Evolutionary conservation across 2,888 invertebrate genomes (phyloP).

Genomic region (Trissonchulus latispiculum): DNA sequence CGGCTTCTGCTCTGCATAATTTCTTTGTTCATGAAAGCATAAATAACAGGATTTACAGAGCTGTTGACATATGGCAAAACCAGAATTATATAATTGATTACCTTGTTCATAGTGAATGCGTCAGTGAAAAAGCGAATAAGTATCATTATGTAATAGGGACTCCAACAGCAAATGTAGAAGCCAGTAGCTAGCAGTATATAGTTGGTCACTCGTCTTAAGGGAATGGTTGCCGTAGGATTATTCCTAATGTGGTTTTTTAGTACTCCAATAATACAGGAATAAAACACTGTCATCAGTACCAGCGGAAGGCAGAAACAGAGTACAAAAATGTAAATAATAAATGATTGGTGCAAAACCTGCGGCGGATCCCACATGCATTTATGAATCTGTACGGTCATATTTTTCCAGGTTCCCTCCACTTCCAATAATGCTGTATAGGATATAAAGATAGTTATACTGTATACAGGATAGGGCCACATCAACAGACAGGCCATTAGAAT

Average conservation of each 20-base stretch:
- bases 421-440: background rate
- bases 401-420: background rate
- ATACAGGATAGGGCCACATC: slow-evolving; percentile 2
- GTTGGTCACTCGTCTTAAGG: background rate
- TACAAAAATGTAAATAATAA: slow-evolving; percentile 3
- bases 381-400: background rate
- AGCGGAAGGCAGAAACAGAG: background rate
- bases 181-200: slow-evolving; percentile 4
- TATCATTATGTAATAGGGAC: background rate
- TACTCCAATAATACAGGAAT: background rate
- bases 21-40: slow-evolving; percentile 7
- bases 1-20: background rate
- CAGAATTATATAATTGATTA: background rate
- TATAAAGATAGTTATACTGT: background rate
- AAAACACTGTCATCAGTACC: background rate
- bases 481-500: background rate
- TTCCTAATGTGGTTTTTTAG: background rate
- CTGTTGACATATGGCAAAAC: background rate
- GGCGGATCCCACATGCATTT: slow-evolving; percentile 7
- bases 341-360: background rate
- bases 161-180: slow-evolving; percentile 1
- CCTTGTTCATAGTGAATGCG: background rate
- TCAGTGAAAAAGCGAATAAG: background rate
- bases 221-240: background rate
- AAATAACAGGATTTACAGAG: background rate